Evolutionary conservation across 2,797 vertebrate species (phyloP).

Genomic region (Sciurus vulgaris): DNA sequence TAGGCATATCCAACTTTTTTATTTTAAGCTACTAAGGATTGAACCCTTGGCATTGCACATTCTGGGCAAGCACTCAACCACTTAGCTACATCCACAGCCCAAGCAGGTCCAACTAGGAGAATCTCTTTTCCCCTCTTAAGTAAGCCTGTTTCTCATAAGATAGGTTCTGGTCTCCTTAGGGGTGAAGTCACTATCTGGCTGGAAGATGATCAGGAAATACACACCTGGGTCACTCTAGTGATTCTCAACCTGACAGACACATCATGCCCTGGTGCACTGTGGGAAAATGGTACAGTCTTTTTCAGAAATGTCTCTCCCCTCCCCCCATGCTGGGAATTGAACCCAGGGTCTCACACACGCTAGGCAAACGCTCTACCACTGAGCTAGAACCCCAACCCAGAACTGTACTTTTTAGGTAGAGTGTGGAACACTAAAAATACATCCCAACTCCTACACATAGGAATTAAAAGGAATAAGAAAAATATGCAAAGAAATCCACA

Average conservation of each 20-base stretch:
- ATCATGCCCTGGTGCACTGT: accelerated
- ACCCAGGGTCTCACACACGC: neutral
- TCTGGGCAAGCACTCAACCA: no score
- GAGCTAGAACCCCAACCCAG: neutral
- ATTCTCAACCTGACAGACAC: neutral
- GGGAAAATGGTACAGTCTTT: neutral
- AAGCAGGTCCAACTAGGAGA: neutral
- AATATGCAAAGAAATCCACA: neutral
- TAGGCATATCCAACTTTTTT: neutral
- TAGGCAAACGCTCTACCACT: neutral
- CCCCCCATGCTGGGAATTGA: no score
- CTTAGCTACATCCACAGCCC: no score
- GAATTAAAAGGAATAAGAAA: conserved; percentile 3
- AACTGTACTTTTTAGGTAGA: neutral
- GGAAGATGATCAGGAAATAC: neutral
- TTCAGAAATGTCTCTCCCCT: neutral
- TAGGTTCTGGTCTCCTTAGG: neutral
- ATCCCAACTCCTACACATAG: neutral
- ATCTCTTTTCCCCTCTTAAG: neutral
- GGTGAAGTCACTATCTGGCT: neutral
- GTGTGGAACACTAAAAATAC: neutral
- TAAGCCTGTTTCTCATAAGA: neutral
- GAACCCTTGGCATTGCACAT: no score
- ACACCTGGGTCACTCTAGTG: neutral
- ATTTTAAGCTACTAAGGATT: no score